These are phyloP conservation scores for Leptinotarsa texana DNA, from an alignment of 1,140 invertebrate species.

Conservation along the genomic window DNA sequence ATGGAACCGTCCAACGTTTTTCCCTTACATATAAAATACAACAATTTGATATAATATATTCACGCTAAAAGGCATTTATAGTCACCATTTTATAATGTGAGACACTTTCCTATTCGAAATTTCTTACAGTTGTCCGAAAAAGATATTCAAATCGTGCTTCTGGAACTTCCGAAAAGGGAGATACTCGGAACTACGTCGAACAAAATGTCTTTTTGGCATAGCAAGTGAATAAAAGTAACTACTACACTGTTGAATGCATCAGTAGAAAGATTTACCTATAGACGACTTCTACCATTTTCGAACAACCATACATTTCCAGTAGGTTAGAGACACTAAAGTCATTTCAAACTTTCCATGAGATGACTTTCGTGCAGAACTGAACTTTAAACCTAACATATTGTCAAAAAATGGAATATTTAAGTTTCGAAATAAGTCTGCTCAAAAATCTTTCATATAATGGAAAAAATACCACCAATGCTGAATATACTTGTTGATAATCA, in stretches of 20 bases:
- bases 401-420: constrained; percentile 53
- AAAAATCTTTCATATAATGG: constrained; percentile 12
- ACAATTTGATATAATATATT: constrained; percentile 53
- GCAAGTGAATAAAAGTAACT: too few species aligned
- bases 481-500: constrained; percentile 15
- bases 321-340: constrained; percentile 29
- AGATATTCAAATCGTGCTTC: too few species aligned
- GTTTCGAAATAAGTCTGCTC: constrained; percentile 35
- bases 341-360: constrained; percentile 28
- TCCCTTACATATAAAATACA: constrained; percentile 51
- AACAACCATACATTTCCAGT: neutral
- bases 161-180: too few species aligned
- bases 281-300: too few species aligned
- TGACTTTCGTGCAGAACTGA: constrained; percentile 12
- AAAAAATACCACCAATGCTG: constrained; percentile 30
- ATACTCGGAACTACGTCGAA: too few species aligned
- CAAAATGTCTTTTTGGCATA: too few species aligned
- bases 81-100: constrained; percentile 52
- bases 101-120: constrained; percentile 20
- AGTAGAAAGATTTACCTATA: too few species aligned
- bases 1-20: constrained; percentile 30
- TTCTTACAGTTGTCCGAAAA: neutral
- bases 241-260: too few species aligned
- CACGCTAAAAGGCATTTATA: constrained; percentile 56
- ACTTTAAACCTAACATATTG: constrained; percentile 49